These are phyloP conservation scores for Meloidogyne hapla DNA, from an alignment of 1,140 invertebrate genomes.

Conservation along the genomic window DNA sequence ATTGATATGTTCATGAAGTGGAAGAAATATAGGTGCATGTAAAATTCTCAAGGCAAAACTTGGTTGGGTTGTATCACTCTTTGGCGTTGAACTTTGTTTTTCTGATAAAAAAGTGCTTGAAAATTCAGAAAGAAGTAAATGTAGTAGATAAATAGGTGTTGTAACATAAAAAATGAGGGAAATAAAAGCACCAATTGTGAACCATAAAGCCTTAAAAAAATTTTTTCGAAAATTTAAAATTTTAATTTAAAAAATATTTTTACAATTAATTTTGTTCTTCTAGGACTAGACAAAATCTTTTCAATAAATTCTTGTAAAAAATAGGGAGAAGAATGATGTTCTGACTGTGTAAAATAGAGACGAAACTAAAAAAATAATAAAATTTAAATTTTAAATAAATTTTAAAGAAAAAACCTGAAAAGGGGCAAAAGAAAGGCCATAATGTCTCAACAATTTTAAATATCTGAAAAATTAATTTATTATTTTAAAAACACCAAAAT, in stretches of 20 bases:
- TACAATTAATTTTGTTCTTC: conserved; percentile 22
- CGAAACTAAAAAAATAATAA: conserved; percentile 27
- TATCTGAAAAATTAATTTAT: conserved; percentile 9
- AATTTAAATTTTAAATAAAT: background rate
- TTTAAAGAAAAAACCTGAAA: conserved; percentile 22
- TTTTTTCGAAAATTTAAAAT: background rate
- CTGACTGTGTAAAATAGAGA: conserved; percentile 27
- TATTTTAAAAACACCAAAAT: background rate
- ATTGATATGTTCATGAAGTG: conserved; percentile 19
- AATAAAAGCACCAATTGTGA: conserved; percentile 44
- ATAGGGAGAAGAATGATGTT: conserved; percentile 9
- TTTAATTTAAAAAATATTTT: background rate
- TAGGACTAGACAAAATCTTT: conserved; percentile 3
- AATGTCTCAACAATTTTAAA: conserved; percentile 35
- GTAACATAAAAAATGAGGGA: conserved; percentile 45
- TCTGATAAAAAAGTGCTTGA: conserved; percentile 17
- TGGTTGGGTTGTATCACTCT: background rate
- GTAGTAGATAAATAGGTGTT: conserved; percentile 48
- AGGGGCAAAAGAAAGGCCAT: conserved; percentile 33
- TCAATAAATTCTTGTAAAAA: conserved; percentile 29
- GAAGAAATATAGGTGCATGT: background rate
- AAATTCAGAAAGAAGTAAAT: conserved; percentile 44
- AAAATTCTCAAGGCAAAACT: background rate
- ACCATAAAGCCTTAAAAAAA: conserved; percentile 41
- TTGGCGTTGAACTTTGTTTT: background rate